A percentile compares a stretch with the other conserved stretches of the same genome.
Conservation (phyloP, 2,113 vertebrate genomes). For the Sinosuthora webbiana region DNA sequence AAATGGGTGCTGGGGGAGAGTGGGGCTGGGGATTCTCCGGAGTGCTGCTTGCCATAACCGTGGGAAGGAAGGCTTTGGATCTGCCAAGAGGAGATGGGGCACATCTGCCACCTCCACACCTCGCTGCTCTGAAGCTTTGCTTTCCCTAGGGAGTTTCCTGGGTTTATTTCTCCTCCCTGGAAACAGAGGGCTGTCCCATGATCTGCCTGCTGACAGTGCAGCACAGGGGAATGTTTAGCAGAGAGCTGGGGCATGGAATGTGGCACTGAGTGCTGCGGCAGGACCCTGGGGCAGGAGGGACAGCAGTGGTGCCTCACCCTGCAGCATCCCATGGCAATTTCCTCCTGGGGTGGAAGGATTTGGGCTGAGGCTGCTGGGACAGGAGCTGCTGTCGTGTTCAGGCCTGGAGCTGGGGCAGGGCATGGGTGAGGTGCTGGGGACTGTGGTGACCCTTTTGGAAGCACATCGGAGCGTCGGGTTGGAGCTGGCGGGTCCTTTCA, state of each 20-base stretch:
- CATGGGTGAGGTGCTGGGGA: neutral
- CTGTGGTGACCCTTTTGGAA: neutral
- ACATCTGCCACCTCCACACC: neutral
- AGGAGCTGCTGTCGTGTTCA: neutral
- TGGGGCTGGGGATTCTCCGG: rapidly evolving
- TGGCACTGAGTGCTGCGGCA: neutral
- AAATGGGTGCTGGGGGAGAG: neutral
- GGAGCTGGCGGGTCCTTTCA: neutral
- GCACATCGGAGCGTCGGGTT: rapidly evolving
- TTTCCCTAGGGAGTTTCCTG: neutral
- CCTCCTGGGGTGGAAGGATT: neutral
- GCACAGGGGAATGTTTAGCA: neutral
- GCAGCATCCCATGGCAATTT: neutral
- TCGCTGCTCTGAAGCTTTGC: neutral
- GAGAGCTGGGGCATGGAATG: neutral
- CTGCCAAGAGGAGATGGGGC: neutral
- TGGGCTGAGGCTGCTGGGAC: neutral
- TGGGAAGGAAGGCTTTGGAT: neutral
- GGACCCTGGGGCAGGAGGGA: neutral
- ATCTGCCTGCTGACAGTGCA: neutral
- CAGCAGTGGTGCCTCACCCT: neutral
- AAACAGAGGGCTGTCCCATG: neutral
- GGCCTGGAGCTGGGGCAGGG: neutral
- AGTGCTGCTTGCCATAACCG: rapidly evolving
- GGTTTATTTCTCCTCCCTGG: neutral